phyloP scores from a whole-genome alignment of 2,797 vertebrate genomes.

The Channa striata region DNA sequence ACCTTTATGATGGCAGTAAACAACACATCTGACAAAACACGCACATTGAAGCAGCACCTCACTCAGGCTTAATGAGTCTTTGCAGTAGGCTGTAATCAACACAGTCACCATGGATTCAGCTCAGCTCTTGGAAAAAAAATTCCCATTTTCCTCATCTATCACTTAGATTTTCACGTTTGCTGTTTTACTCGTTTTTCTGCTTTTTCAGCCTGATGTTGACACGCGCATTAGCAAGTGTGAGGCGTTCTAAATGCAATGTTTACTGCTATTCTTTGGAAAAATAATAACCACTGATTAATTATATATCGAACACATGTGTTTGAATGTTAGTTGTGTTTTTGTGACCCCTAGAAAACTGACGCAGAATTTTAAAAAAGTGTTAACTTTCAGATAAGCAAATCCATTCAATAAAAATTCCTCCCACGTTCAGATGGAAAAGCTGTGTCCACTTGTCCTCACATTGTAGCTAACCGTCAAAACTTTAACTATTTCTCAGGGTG shows the following conservation, averaged over 20 bases:
- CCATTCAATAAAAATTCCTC: no score
- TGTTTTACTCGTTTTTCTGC: not conserved
- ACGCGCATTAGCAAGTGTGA: not conserved
- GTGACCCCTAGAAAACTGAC: no score
- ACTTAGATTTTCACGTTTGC: no score
- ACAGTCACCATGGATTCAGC: constrained; percentile 9
- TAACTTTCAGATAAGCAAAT: no score
- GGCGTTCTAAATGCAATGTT: not conserved
- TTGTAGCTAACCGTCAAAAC: not conserved
- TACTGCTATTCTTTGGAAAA: no score
- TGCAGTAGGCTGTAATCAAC: constrained; percentile 47
- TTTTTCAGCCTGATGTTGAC: not conserved
- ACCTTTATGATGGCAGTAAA: constrained; percentile 45
- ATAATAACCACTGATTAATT: not conserved
- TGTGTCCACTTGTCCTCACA: not conserved
- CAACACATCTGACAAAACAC: constrained; percentile 31
- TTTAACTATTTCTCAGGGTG: no score
- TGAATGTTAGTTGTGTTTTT: not conserved
- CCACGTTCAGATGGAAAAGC: no score
- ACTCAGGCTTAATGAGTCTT: constrained; percentile 47
- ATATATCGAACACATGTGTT: not conserved
- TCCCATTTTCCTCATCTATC: not conserved
- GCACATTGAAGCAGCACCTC: constrained; percentile 14
- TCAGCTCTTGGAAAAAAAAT: constrained; percentile 15
- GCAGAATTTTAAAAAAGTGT: no score